A percentile compares a stretch with the other conserved stretches of the same genome.
phyloP scores from a whole-genome alignment of 2,113 vertebrate genomes.

The Calonectris borealis region DNA sequence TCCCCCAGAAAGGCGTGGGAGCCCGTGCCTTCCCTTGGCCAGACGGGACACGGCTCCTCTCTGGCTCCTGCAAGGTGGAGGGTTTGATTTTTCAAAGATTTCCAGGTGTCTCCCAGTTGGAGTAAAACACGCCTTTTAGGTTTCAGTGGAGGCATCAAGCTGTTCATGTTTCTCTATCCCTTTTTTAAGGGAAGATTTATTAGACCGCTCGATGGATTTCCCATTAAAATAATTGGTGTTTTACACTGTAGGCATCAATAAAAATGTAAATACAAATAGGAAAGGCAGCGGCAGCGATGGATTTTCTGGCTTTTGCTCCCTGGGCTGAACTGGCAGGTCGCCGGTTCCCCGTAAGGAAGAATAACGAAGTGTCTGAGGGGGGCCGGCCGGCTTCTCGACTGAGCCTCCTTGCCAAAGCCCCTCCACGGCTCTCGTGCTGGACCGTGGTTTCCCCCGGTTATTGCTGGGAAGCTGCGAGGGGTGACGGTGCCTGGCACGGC shows the following conservation, averaged over 20 bases:
- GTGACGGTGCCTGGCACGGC: fast-evolving
- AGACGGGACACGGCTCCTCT: neutral
- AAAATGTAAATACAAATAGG: conserved; percentile 7
- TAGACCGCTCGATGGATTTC: neutral
- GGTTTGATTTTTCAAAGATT: neutral
- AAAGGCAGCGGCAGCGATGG: neutral
- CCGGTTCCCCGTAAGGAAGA: neutral
- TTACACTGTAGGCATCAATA: neutral
- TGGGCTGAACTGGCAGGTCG: neutral
- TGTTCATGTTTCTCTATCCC: neutral
- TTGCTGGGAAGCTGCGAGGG: neutral
- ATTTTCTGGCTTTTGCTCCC: neutral
- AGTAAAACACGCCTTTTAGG: neutral
- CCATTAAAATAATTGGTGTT: conserved; percentile 45
- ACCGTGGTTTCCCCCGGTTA: fast-evolving
- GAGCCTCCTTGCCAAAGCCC: neutral
- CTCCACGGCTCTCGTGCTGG: neutral
- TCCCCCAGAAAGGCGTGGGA: neutral
- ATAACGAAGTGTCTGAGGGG: fast-evolving
- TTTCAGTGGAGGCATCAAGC: neutral
- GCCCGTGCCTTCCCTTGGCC: fast-evolving
- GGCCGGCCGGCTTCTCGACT: neutral
- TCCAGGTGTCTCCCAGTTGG: neutral
- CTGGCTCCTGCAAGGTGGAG: neutral
- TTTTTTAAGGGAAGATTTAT: neutral